Conservation (phyloP, 2,888 invertebrate species). For the Agrenia bidenticulata region DNA sequence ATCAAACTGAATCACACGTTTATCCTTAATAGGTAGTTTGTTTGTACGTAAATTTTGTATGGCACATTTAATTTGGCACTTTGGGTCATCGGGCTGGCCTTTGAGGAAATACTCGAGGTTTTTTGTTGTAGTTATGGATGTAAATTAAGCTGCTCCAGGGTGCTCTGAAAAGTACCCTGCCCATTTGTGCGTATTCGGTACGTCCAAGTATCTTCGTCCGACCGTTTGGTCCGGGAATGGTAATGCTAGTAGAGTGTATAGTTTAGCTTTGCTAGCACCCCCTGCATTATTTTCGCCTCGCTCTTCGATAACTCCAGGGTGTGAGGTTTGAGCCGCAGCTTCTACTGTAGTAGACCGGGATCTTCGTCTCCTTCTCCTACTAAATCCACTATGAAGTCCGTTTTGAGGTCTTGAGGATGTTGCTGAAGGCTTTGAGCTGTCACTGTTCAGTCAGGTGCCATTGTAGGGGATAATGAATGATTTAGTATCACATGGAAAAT, state of each 20-base stretch:
- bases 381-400: not conserved
- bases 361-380: not conserved
- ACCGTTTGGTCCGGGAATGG: conserved; percentile 92
- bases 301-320: conserved; percentile 15
- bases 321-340: conserved; percentile 4
- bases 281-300: conserved; percentile 14
- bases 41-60: conserved; percentile 1
- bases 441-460: not conserved
- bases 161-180: conserved; percentile 90
- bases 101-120: conserved; percentile 21
- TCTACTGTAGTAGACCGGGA: conserved; percentile 1
- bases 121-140: not conserved
- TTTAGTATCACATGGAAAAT: too few relatives aligned
- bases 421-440: not conserved
- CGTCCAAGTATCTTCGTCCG: conserved; percentile 77
- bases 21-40: not conserved
- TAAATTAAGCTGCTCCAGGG: conserved; percentile 55
- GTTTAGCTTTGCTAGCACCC: conserved; percentile 35
- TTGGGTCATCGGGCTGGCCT: conserved; percentile 1
- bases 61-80: not conserved
- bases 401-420: conserved; percentile 7
- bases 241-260: conserved; percentile 84
- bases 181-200: conserved; percentile 70
- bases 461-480: too few relatives aligned
- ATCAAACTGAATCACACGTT: not conserved